Conservation (phyloP, 1,140 invertebrate species). For the Chironomus striatipennis region DNA sequence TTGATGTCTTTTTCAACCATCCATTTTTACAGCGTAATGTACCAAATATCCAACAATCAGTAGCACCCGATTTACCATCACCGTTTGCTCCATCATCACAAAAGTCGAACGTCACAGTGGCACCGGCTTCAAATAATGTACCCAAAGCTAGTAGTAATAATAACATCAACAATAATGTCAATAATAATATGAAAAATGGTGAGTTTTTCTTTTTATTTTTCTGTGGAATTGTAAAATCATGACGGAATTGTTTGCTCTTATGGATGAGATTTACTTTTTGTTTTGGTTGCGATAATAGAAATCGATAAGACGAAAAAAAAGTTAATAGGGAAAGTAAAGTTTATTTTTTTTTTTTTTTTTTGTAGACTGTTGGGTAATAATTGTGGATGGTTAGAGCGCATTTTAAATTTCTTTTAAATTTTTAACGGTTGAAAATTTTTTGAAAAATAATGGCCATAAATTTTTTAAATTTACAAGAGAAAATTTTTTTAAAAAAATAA, state of each 20-base stretch:
- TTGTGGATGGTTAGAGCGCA: no score
- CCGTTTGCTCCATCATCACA: conserved; percentile 34
- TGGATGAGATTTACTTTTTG: not conserved
- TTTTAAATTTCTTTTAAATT: no score
- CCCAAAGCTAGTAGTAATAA: not conserved
- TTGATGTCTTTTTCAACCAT: conserved; percentile 91
- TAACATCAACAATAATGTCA: conserved; percentile 1
- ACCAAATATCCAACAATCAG: conserved; percentile 39
- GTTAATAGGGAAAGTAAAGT: no score
- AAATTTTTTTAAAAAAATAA: no score
- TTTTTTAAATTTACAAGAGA: no score
- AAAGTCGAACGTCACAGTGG: conserved; percentile 27
- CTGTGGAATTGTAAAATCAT: not conserved
- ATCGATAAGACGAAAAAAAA: not conserved
- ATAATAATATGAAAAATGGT: conserved; percentile 6
- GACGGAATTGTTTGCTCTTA: no score
- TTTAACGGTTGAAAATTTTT: no score
- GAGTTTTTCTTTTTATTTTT: not conserved
- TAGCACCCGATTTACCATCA: conserved; percentile 36
- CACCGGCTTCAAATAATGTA: not conserved
- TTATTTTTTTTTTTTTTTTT: no score
- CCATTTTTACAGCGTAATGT: conserved; percentile 67
- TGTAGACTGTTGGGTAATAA: no score
- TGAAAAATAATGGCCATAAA: no score
- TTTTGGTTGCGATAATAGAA: not conserved